Evolutionary conservation across 2,888 invertebrate species (phyloP), one percentile per base, ranked within the genome.

Genomic region (Spilosoma lubricipeda): DNA sequence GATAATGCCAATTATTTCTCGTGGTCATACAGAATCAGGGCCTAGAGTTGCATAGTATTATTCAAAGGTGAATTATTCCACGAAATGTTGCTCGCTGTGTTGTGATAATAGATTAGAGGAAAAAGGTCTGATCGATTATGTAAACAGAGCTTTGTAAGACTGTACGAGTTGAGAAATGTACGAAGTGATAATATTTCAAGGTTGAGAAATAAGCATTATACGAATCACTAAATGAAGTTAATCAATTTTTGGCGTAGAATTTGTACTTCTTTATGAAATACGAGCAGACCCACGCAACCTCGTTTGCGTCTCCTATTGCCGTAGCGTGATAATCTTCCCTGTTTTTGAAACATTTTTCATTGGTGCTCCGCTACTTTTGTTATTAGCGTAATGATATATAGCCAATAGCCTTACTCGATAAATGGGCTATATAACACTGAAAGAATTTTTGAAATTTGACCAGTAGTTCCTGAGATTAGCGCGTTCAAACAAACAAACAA

Each of bases 51-150:
- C 27, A 39, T 39, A 66, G 56, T 71, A 73, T 18, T 82, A 72
- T 77, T 79, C 73, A 67, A 83, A 77, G 79, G 80, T 79, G 52
- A 27, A 70, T 30, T 42, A 79, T 73, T 70, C n/a, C 11, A 71
- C 45, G 67, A 80, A 76, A 73, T 66, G 27, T 65, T 48, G 52
- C n/a, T 33, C 9, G 9, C 45, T 4, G n/a, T 7, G 36, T 20
- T 3, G 64, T 71, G 59, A 65, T 71, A 65, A 65, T 65, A 36
- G n/a, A 42, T 33, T 33, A 30, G 27, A 70, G 59, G 18, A 56
- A 42, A n/a, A 66, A 56, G 56, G 27, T 71, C 59, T 67, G 39
- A 72, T 72, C n/a, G 9, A 68, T 67, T 36, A 42, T 66, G 33
- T 59, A 56, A 70, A 73, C 23, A 70, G 18, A 67, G 42, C 52